Conservation (phyloP, 2,888 invertebrate species). For the Drosophila anomelani region DNA sequence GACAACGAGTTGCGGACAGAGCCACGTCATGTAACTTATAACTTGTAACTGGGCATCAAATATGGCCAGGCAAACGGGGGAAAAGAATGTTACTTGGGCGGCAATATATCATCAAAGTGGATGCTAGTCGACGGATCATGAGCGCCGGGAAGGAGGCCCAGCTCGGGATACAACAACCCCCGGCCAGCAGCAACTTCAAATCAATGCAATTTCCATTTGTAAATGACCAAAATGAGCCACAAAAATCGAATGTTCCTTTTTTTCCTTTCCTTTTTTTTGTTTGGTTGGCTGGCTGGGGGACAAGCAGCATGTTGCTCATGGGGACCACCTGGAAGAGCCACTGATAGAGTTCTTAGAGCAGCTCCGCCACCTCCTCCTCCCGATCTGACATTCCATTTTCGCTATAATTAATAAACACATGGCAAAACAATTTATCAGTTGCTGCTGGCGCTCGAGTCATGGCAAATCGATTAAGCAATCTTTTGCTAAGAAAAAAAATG, state of each 20-base stretch:
- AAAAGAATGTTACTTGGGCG: slow-evolving; percentile 59
- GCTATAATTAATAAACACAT: slow-evolving; percentile 78
- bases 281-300: slow-evolving; percentile 2
- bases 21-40: slow-evolving; percentile 74
- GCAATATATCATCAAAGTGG: slow-evolving; percentile 75
- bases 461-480: slow-evolving; percentile 82
- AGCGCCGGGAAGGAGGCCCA: slow-evolving; percentile 2
- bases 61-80: slow-evolving; percentile 55
- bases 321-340: slow-evolving; percentile 81
- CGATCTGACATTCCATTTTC: slow-evolving; percentile 66
- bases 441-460: slow-evolving; percentile 59
- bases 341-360: slow-evolving; percentile 48
- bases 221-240: slow-evolving; percentile 75
- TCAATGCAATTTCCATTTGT: slow-evolving; percentile 81
- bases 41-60: slow-evolving; percentile 70
- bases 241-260: slow-evolving; percentile 38
- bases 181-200: slow-evolving; percentile 51
- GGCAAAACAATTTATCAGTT: slow-evolving; percentile 80
- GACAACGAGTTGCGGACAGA: slow-evolving; percentile 38
- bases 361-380: slow-evolving; percentile 16
- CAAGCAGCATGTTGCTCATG: slow-evolving; percentile 38
- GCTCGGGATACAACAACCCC: slow-evolving; percentile 18
- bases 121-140: slow-evolving; percentile 49
- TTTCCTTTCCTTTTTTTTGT: slow-evolving; percentile 19
- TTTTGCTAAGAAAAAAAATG: slow-evolving; percentile 44